Evolutionary conservation across 2,888 invertebrate species (phyloP).

Genomic region (Lepidocyrtoides sp.): DNA sequence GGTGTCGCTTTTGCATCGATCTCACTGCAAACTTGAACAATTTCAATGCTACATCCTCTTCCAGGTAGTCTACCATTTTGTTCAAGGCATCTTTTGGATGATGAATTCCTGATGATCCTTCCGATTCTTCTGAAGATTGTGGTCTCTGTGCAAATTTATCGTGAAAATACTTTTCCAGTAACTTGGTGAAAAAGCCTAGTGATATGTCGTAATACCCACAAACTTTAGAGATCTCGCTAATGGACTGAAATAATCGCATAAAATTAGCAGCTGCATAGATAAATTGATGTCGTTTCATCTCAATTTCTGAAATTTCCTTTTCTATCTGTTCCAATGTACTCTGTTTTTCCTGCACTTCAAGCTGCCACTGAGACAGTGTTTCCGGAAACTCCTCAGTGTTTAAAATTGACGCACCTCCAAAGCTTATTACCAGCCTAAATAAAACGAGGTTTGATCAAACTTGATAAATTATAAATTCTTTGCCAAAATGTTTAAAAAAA

Average conservation of each 20-base stretch:
- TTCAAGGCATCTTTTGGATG: not conserved
- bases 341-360: not conserved
- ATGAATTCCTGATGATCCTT: not conserved
- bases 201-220: not conserved
- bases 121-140: not conserved
- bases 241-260: not conserved
- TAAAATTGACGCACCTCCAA: constrained; percentile 30
- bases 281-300: not conserved
- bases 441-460: not conserved
- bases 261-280: not conserved
- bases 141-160: not conserved
- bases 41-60: not conserved
- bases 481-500: not conserved
- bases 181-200: not conserved
- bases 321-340: not conserved
- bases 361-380: not conserved
- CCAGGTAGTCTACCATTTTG: constrained; percentile 7
- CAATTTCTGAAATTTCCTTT: not conserved
- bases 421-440: constrained; percentile 24
- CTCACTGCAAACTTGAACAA: not conserved
- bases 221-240: not conserved
- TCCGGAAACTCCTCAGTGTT: constrained; percentile 41
- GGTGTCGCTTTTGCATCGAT: constrained; percentile 2
- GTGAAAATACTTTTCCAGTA: not conserved
- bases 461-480: constrained; percentile 11